Evolutionary conservation across 2,113 vertebrate species (phyloP), one percentile per base, ranked within the genome.

Genomic region (Protobothrops flavoviridis): DNA sequence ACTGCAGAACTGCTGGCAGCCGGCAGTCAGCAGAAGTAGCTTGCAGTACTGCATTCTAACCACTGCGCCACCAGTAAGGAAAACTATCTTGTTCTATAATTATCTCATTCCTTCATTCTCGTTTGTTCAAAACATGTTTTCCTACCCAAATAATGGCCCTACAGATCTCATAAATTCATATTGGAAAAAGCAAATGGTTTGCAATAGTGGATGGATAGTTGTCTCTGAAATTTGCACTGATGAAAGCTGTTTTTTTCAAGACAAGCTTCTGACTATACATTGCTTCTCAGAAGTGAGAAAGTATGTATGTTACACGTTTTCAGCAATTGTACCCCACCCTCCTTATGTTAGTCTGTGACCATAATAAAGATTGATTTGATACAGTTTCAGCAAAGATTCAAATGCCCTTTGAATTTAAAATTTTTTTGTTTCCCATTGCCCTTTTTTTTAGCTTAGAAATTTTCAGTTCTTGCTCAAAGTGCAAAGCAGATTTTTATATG

Each of bases 281-380:
- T 94, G 61, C 92, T 92, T 93, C 64, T 96, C 88, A 20, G 8
- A 92, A 93, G 43, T 59, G 45, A 85, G 33, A 87, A 50, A 88
- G 45, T 29, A 39, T 81, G 33, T 33, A 81, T 69, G 29, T 21
- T 39, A 39, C 6, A 43, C 7, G 1, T 43, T 39, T 43, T 81
- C 74, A 81, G 33, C 74, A 43, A 81, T 23, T 81, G 74, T 43
- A 81, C 74, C 74, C 74, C 17, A 39, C 33, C 74, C 1, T 43
- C 17, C 33, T 9, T 10, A 74, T 20, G 15, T 12, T 43, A 33
- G 74, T 43, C 33, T 81, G 21, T 39, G 74, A 43, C 74, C 74
- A 81, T 43, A 43, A 81, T 81, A 81, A 81, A 43, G 33, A 43
- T 43, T 81, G 69, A 39, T 81, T 81, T 81, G 69, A 43, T 43